phyloP scores from a whole-genome alignment of 1,140 invertebrate species.

The Pogonomyrmex barbatus region DNA sequence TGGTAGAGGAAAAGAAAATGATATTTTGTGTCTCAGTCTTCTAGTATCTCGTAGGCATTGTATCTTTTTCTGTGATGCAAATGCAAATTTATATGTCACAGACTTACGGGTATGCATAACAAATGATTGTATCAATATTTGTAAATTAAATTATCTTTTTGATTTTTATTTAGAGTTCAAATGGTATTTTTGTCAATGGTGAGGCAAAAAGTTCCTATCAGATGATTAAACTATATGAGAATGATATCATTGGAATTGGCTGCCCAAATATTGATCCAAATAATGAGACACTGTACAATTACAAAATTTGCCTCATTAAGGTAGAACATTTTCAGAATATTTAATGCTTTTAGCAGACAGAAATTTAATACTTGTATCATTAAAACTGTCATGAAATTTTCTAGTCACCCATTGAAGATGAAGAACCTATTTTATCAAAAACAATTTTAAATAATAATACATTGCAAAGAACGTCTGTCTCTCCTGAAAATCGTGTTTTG shows the following conservation, averaged over 20 bases:
- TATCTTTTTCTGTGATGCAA: conserved; percentile 60
- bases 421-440: not conserved
- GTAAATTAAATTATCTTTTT: conserved; percentile 1
- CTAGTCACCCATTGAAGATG: not conserved
- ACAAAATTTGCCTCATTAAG: conserved; percentile 50
- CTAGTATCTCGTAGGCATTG: conserved; percentile 78
- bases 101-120: conserved; percentile 72
- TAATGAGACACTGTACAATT: conserved; percentile 60
- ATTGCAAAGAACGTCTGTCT: not conserved
- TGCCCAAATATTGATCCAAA: conserved; percentile 46
- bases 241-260: conserved; percentile 77
- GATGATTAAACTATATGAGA: conserved; percentile 46
- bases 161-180: conserved; percentile 72
- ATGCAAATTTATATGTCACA: conserved; percentile 66
- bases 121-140: conserved; percentile 6
- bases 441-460: conserved; percentile 27
- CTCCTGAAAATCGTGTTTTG: not conserved
- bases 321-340: conserved; percentile 44
- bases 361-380: not conserved
- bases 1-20: conserved; percentile 74
- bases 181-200: conserved; percentile 76
- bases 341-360: not conserved
- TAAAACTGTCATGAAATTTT: conserved; percentile 4
- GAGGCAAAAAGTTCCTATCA: conserved; percentile 3
- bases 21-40: conserved; percentile 71